Evolutionary conservation across 2,113 vertebrate genomes (phyloP).

Genomic region (Cyanistes caeruleus): DNA sequence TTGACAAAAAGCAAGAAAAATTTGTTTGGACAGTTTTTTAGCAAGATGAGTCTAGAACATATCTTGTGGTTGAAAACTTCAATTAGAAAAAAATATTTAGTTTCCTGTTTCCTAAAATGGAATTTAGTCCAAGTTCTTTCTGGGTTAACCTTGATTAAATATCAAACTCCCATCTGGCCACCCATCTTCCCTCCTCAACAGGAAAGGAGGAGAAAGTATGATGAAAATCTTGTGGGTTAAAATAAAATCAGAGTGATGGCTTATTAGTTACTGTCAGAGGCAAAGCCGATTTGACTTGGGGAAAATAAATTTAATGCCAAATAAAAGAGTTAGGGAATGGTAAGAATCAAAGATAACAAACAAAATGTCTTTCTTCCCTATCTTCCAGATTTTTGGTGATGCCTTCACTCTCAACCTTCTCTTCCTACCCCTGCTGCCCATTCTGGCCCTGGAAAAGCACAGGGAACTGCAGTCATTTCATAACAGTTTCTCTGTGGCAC

Average conservation of each 20-base stretch:
- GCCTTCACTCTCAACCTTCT: neutral
- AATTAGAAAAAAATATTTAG: neutral
- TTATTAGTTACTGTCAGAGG: neutral
- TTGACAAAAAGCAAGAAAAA: neutral
- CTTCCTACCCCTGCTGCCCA: fast-evolving
- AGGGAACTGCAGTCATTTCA: neutral
- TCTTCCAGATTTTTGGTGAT: neutral
- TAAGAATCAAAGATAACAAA: neutral
- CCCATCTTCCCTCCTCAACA: neutral
- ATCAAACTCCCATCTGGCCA: neutral
- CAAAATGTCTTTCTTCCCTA: neutral
- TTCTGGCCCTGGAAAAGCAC: neutral
- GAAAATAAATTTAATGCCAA: neutral
- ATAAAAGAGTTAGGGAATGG: neutral
- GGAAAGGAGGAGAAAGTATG: neutral
- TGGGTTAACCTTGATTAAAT: neutral
- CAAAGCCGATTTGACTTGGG: neutral
- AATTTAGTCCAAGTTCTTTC: neutral
- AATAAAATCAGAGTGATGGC: neutral
- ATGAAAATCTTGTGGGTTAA: neutral
- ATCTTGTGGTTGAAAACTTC: neutral
- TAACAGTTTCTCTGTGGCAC: neutral
- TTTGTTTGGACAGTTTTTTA: neutral
- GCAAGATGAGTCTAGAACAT: neutral
- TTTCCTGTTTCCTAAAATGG: neutral